Conservation (phyloP, 37 sponge, comb jelly and placozoan genomes). For the Chondrosia reniformis region DNA sequence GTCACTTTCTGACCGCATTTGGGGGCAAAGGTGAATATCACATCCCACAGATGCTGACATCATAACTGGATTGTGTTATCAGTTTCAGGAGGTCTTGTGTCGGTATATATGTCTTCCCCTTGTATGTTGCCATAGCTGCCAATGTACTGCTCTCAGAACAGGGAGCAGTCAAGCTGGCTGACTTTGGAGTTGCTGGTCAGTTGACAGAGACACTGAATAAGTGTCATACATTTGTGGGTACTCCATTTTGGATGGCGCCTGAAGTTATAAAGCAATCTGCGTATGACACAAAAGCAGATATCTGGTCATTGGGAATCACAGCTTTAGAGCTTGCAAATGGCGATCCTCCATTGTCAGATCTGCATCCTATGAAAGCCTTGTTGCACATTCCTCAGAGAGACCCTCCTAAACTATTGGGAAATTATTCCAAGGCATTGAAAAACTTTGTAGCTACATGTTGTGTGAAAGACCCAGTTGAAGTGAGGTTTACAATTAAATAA, state of each 20-base stretch:
- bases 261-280: slow-evolving; percentile 46
- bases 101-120: no score
- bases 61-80: no score
- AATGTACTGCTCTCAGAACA: slow-evolving; percentile 67
- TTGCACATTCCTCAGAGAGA: slow-evolving; percentile 71
- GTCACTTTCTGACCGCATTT: no score
- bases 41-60: no score
- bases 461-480: slow-evolving; percentile 66
- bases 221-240: slow-evolving; percentile 65
- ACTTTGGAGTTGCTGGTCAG: slow-evolving; percentile 84
- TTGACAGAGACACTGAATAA: slow-evolving; percentile 70
- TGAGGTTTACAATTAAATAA: slow-evolving; percentile 7
- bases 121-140: slow-evolving; percentile 55
- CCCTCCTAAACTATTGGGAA: slow-evolving; percentile 63
- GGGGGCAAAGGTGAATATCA: no score
- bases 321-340: slow-evolving; percentile 57
- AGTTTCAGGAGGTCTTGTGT: no score
- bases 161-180: slow-evolving; percentile 79
- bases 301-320: slow-evolving; percentile 74
- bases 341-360: slow-evolving; percentile 62
- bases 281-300: slow-evolving; percentile 56
- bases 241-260: slow-evolving; percentile 64
- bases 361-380: slow-evolving; percentile 79
- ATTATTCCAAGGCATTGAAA: slow-evolving; percentile 61
- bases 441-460: slow-evolving; percentile 73